Evolutionary conservation across 2,113 vertebrate species (phyloP).

Genomic region (Uropsilus gracilis): DNA sequence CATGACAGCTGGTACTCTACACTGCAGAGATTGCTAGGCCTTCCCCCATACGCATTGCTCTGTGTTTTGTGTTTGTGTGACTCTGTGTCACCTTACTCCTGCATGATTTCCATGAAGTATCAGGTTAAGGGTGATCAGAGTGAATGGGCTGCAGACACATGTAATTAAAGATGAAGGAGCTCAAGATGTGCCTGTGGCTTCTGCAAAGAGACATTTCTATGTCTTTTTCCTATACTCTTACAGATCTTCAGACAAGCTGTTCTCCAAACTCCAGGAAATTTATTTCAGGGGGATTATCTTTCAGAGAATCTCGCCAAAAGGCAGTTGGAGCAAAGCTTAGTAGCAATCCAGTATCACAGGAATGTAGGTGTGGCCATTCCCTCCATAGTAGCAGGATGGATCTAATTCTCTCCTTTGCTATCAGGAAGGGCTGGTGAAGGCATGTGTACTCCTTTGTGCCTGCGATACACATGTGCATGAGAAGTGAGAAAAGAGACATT

Average conservation of each 20-base stretch:
- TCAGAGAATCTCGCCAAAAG: not conserved
- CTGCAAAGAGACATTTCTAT: not conserved
- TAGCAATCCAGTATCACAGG: not conserved
- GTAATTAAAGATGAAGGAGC: slow-evolving; percentile 41
- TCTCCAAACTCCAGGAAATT: not conserved
- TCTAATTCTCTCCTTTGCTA: not conserved
- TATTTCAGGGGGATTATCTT: not conserved
- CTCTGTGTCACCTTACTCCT: not conserved
- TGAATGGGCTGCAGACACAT: not conserved
- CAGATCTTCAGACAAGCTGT: not conserved
- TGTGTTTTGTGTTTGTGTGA: not conserved
- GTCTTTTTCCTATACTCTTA: not conserved
- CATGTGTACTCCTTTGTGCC: not conserved
- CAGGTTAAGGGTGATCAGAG: not conserved
- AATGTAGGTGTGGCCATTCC: not conserved
- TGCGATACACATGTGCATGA: not conserved
- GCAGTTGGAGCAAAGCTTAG: not conserved
- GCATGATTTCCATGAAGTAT: not conserved
- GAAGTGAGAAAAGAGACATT: not conserved
- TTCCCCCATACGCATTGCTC: not conserved
- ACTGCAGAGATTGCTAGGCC: not conserved
- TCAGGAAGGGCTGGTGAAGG: not conserved
- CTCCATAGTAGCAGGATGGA: not conserved
- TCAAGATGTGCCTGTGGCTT: not conserved
- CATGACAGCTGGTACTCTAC: not conserved